Percentiles rank a stretch among this genome's conserved stretches.
These are phyloP conservation scores for Drosophila anomelani DNA, from an alignment of 2,888 invertebrate species.

Conservation along the genomic window DNA sequence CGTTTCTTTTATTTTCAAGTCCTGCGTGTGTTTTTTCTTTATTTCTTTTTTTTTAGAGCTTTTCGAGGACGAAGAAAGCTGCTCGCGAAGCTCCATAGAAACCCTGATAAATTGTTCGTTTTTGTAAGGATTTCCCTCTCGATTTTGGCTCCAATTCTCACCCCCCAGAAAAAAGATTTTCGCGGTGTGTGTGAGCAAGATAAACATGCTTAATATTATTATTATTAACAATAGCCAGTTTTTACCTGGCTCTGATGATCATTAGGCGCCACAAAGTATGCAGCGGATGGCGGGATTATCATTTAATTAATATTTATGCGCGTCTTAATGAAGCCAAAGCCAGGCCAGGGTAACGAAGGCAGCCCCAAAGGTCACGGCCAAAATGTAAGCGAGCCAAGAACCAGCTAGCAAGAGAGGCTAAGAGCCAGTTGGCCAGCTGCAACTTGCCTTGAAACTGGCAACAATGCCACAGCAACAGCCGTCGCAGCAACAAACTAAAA, in stretches of 20 bases:
- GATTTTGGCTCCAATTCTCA: constrained; percentile 17
- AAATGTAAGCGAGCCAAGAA: constrained; percentile 64
- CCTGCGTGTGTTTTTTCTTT: constrained; percentile 46
- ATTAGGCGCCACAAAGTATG: constrained; percentile 70
- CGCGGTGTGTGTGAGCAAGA: constrained; percentile 45
- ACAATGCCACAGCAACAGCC: constrained; percentile 54
- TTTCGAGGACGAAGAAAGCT: constrained; percentile 28
- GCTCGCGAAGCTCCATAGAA: constrained; percentile 33
- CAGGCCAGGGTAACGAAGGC: constrained; percentile 6
- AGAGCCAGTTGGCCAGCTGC: constrained; percentile 62
- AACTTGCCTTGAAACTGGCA: constrained; percentile 65
- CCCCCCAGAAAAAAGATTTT: not conserved
- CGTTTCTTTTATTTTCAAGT: constrained; percentile 40
- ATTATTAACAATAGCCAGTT: constrained; percentile 61
- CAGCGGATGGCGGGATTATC: constrained; percentile 54
- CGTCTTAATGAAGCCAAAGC: constrained; percentile 53
- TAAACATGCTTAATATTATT: constrained; percentile 77
- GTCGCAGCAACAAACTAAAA: constrained; percentile 4
- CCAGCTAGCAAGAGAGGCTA: constrained; percentile 31
- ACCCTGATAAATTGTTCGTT: constrained; percentile 58
- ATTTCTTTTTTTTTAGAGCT: constrained; percentile 41
- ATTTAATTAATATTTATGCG: constrained; percentile 79
- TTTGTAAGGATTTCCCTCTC: constrained; percentile 56
- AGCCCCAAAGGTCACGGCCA: constrained; percentile 75
- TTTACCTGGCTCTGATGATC: constrained; percentile 54